Base-by-base conservation (phyloP, 1,140 invertebrate genomes). In the Mizuhopecten yessoensis region DNA sequence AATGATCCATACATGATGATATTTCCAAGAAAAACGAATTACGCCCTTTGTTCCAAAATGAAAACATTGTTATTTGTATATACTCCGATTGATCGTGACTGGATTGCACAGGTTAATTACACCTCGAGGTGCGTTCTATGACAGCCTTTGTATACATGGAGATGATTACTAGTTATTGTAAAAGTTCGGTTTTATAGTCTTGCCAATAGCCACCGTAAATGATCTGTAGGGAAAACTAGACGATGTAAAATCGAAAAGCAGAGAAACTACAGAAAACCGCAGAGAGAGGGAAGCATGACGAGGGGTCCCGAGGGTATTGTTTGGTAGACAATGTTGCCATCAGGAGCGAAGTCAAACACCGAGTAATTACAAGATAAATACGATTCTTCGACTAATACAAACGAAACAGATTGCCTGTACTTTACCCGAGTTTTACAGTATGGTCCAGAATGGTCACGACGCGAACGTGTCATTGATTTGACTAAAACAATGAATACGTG, bases 191-290 rank as follows among this genome's bases (percentile, higher is more conserved):
- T 75, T 75, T 75, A 75, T 75, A 5, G 57, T 75, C 23, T 20
- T 17, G 17, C n/a, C n/a, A 75, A 75, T 75, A 29, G 57, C 57
- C 23, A 75, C 57, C n/a, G 23, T 75, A 75, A 29, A 75, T n/a
- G 57, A 75, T 75, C 57, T 75, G 57, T 75, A 29, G 57, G 57
- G 57, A 29, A 75, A 75, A 75, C 57, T 9, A 29, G n/a, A 75
- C 15, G 57, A 75, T 75, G 42, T 45, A 75, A 75, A 75, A 75
- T 75, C 57, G 57, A 75, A 75, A 75, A 75, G 57, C 57, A 75
- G 57, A 75, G 57, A 29, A 29, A 75, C 57, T 29, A 75, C 57
- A 75, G 23, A 75, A 75, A 75, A 75, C 57, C 57, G 57, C 57
- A 75, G 57, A 75, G 57, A 75, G 57, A 75, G 57, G 23, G 57